Conservation (phyloP, 2,888 invertebrate species). For the Scrobipalpa costella region DNA sequence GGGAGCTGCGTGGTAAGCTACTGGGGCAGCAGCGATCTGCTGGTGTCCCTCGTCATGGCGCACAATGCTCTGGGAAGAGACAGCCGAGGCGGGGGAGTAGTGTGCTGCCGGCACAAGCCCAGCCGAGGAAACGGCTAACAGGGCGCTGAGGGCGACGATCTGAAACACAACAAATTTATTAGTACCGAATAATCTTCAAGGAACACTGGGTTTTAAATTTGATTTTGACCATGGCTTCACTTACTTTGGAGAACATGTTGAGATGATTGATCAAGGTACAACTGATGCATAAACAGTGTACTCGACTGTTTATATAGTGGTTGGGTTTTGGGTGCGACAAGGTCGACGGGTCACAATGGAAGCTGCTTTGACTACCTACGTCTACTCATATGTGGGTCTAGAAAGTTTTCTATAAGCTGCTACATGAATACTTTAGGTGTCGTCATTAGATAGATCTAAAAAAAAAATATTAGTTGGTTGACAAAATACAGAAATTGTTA, state of each 20-base stretch:
- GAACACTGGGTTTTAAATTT: conserved; percentile 12
- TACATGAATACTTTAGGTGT: conserved; percentile 3
- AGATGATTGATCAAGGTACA: conserved; percentile 46
- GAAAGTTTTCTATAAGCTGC: conserved; percentile 14
- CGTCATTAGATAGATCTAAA: background rate
- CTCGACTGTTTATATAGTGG: conserved; percentile 59
- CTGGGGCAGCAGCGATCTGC: conserved; percentile 29
- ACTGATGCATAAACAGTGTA: conserved; percentile 57
- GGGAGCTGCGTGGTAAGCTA: conserved; percentile 39
- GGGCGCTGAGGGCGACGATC: conserved; percentile 62
- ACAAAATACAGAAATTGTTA: background rate
- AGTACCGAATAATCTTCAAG: conserved; percentile 5
- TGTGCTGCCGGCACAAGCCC: conserved; percentile 61
- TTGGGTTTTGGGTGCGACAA: conserved; percentile 60
- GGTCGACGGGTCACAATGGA: conserved; percentile 61
- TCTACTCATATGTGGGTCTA: conserved; percentile 2
- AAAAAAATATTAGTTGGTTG: background rate
- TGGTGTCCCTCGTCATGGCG: conserved; percentile 49
- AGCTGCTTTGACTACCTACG: conserved; percentile 35
- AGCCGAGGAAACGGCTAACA: conserved; percentile 66
- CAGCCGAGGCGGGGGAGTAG: conserved; percentile 61
- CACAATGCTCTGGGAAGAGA: conserved; percentile 67
- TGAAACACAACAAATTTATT: conserved; percentile 38
- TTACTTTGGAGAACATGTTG: conserved; percentile 72
- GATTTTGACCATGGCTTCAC: conserved; percentile 37